These are phyloP conservation scores for Entosphenus tridentatus DNA, from an alignment of 2,113 vertebrate species.

Conservation along the genomic window DNA sequence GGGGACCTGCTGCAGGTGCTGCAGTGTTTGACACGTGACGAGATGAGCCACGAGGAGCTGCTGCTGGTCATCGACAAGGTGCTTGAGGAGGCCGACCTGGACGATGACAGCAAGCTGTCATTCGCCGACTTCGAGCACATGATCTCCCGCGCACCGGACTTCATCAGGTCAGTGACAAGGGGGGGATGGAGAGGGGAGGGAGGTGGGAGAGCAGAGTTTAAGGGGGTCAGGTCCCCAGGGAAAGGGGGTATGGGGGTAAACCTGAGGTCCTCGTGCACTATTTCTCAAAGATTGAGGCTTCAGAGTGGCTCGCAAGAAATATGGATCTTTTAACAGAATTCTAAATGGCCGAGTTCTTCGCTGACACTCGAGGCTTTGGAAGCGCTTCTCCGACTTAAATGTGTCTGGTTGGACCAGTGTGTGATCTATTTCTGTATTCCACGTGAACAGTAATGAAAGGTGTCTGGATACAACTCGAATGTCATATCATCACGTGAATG, in stretches of 20 bases:
- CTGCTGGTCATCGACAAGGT: conserved; percentile 78
- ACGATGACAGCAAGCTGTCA: conserved; percentile 68
- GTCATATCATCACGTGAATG: no score
- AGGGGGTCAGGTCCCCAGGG: no score
- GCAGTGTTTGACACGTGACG: conserved; percentile 55
- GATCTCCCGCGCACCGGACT: conserved; percentile 69
- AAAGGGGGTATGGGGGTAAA: neutral
- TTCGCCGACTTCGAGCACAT: conserved; percentile 82
- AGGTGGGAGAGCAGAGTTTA: neutral
- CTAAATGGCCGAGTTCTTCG: no score
- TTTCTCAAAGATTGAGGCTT: neutral
- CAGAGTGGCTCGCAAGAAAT: neutral
- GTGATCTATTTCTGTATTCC: no score
- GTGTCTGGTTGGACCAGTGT: no score
- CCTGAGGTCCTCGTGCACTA: neutral
- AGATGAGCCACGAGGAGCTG: conserved; percentile 62
- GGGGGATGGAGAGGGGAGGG: no score
- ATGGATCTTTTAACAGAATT: neutral
- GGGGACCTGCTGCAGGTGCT: conserved; percentile 72
- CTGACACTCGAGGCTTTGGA: no score
- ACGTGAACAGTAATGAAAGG: no score
- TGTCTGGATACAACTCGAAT: no score
- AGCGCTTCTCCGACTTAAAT: no score
- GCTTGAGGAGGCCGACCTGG: conserved; percentile 56
- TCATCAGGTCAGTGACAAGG: conserved; percentile 45